Percentiles rank a stretch among this genome's conserved stretches.
These are phyloP conservation scores for Acleris cristana DNA, from an alignment of 2,888 invertebrate species.

Conservation along the genomic window DNA sequence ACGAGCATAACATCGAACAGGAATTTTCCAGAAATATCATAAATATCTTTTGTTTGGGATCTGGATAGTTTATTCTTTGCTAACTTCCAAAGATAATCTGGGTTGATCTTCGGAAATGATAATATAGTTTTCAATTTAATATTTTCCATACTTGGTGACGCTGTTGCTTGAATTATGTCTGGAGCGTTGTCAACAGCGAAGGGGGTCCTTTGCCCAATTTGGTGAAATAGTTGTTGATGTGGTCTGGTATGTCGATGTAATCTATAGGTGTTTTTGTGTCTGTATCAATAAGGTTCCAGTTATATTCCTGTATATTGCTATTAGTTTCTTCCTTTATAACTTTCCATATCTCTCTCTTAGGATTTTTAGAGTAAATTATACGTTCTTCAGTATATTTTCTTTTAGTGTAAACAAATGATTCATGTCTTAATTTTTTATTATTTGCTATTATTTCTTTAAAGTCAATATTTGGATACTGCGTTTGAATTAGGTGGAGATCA, in stretches of 20 bases:
- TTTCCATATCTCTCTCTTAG: slow-evolving; percentile 5
- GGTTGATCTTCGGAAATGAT: not conserved
- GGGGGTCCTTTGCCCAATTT: not conserved
- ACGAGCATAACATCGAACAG: not conserved
- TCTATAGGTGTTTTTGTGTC: not conserved
- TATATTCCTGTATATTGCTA: not conserved
- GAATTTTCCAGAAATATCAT: slow-evolving; percentile 1
- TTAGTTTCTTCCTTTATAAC: slow-evolving; percentile 1
- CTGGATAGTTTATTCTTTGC: not conserved
- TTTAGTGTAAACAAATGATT: not conserved
- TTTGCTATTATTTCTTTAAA: not conserved
- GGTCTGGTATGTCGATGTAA: not conserved
- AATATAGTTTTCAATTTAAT: not conserved
- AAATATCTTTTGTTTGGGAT: not conserved
- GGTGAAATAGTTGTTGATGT: not conserved
- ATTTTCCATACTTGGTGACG: not conserved
- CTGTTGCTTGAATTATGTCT: not conserved
- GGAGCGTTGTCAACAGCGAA: not conserved
- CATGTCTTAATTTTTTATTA: not conserved
- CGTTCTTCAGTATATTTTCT: slow-evolving; percentile 1
- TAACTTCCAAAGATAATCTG: slow-evolving; percentile 1
- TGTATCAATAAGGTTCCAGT: slow-evolving; percentile 1
- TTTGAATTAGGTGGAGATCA: not conserved
- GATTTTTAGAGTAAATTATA: not conserved
- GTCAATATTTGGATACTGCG: slow-evolving; percentile 7